Base-by-base conservation (phyloP, 2,113 vertebrate species). In the Colius striatus region DNA sequence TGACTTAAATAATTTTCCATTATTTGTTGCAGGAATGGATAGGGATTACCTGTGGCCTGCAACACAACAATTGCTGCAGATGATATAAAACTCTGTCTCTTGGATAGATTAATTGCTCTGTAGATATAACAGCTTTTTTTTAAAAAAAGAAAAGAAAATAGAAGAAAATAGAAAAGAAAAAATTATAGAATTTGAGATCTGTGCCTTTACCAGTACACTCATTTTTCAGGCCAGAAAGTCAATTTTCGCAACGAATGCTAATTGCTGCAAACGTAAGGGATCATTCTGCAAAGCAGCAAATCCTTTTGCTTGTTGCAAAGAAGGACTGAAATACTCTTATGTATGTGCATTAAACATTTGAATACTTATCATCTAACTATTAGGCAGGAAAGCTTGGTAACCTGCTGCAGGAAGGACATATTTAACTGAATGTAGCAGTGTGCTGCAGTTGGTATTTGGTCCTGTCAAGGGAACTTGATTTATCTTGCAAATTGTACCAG, bases 181-280 rank as follows among this genome's bases (percentile, higher is more conserved):
- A 54, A 65, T 87, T 50, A 34, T 2, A n/a, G 51, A 67, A 77
- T 53, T 77, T 70, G 26, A 79, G 66, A 89, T 71, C 58, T 57
- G 25, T 65, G 58, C 32, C 75, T 95, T 73, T 22, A 73, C 32
- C 12, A 68, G 32, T 50, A 85, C 13, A 13, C 17, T 73, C 4
- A 82, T 71, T 96, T 95, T 92, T 67, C 62, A 90, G 61, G 34
- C 22, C 47, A 92, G 67, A 12, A 67, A 88, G 70, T 86, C 34
- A 47, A 26, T 81, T 87, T 74, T 73, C 84, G 45, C 68, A 87
- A 86, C 85, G 79, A 74, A 84, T 80, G 26, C 11, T 80, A 79
- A 83, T 32, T 15, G 6, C 43, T 71, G 50, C 45, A 47, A 87
- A 79, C 32, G 25, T 51, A 43, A 74, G n/a, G 54, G n/a, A 74